Percentiles rank a stretch among this genome's conserved stretches.
Conservation (phyloP, 1,140 invertebrate genomes). For the Yoshiicerus persimilis region DNA sequence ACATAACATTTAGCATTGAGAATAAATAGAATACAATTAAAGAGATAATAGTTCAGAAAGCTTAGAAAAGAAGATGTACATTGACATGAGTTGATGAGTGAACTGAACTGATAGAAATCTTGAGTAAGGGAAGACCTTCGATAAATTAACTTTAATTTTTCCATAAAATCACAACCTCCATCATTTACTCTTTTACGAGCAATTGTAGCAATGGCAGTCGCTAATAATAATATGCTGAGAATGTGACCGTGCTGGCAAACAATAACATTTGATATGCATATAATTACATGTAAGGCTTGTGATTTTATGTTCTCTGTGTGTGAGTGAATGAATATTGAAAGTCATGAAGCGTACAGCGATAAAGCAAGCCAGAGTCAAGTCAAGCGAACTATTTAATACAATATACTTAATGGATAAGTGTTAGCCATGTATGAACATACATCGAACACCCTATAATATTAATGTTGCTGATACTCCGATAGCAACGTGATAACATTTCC, state of each 20-base stretch:
- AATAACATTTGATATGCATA: neutral
- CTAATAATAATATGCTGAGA: neutral
- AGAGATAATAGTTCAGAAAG: neutral
- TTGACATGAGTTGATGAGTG: constrained; percentile 19
- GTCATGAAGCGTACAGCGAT: neutral
- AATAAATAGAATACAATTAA: constrained; percentile 17
- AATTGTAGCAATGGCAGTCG: neutral
- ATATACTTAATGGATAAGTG: neutral
- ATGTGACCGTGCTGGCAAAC: neutral
- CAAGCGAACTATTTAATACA: neutral
- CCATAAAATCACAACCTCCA: constrained; percentile 7
- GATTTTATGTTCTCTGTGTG: neutral
- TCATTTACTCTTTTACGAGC: neutral
- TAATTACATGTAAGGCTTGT: neutral
- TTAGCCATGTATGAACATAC: neutral
- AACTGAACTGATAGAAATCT: neutral
- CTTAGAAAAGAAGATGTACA: constrained; percentile 2
- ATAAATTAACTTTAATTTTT: neutral
- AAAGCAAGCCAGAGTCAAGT: neutral
- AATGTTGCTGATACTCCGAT: neutral
- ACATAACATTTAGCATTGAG: constrained; percentile 18
- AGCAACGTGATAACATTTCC: neutral
- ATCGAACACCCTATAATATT: neutral
- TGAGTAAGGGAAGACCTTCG: neutral
- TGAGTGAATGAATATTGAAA: neutral